phyloP scores from a whole-genome alignment of 2,797 vertebrate species.

The Platyrinchus mystaceus region DNA sequence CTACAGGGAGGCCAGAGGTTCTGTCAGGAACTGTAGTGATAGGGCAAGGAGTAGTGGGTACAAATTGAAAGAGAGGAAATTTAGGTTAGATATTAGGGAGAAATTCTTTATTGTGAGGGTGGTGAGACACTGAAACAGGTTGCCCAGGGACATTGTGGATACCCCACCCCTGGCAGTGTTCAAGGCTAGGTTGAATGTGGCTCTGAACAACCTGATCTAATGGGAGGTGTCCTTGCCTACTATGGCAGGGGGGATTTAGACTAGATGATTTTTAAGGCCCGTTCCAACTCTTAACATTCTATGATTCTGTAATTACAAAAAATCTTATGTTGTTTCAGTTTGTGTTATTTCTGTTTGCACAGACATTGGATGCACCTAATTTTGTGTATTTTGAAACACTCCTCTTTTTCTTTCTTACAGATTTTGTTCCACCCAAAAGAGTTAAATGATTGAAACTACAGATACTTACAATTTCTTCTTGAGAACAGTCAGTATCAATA shows the following conservation, averaged over 20 bases:
- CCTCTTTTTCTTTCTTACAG: slow-evolving; percentile 43
- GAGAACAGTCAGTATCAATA: slow-evolving; percentile 61
- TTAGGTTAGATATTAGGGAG: background rate
- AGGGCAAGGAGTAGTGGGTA: background rate
- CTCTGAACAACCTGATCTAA: background rate
- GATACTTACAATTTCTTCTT: slow-evolving; percentile 50
- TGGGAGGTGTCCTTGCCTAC: background rate
- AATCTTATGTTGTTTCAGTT: background rate
- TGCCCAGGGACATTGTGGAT: background rate
- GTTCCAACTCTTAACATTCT: background rate
- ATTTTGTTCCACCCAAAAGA: background rate
- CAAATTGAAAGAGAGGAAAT: background rate
- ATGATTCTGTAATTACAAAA: background rate
- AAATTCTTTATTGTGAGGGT: background rate
- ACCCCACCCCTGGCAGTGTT: rapidly evolving
- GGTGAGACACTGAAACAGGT: background rate
- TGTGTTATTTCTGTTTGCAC: background rate
- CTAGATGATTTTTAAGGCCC: background rate
- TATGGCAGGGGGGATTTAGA: background rate
- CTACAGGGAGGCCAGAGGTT: background rate
- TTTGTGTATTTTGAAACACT: background rate
- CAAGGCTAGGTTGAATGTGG: background rate
- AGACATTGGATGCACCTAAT: background rate
- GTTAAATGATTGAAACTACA: background rate
- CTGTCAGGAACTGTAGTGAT: background rate